Conservation (phyloP, 2,797 vertebrate species). For the Tauraco hartlaubi region DNA sequence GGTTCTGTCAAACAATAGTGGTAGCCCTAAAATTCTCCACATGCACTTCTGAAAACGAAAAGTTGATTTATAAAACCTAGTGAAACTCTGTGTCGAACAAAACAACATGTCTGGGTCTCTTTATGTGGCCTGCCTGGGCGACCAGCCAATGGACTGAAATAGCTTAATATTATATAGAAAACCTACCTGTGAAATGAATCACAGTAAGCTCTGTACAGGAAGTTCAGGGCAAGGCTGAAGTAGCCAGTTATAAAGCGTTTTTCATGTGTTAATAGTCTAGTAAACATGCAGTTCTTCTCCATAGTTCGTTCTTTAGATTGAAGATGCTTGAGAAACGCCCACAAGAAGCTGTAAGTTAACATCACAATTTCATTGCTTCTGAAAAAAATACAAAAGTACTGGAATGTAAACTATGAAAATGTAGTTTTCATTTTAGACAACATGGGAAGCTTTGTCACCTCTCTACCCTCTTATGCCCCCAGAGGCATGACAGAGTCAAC, state of each 20-base stretch:
- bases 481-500: neutral
- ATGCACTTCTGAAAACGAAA: neutral
- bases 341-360: neutral
- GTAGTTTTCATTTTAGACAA: neutral
- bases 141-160: conserved; percentile 1
- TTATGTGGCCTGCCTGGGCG: neutral
- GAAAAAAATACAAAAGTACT: neutral
- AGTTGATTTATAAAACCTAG: conserved; percentile 6
- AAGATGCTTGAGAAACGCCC: neutral
- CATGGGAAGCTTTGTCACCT: neutral
- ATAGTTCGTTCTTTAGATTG: neutral
- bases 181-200: conserved; percentile 54
- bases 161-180: conserved; percentile 7
- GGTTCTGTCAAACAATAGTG: neutral
- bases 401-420: neutral
- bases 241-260: neutral
- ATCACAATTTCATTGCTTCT: neutral
- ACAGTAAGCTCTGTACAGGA: neutral
- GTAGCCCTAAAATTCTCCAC: neutral
- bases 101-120: neutral
- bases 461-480: neutral
- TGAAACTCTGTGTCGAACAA: neutral
- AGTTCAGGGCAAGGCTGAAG: conserved; percentile 9
- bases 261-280: neutral
- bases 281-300: neutral